Base-by-base conservation (phyloP, 2,888 invertebrate genomes). In the Cryptophagus acutangulus region DNA sequence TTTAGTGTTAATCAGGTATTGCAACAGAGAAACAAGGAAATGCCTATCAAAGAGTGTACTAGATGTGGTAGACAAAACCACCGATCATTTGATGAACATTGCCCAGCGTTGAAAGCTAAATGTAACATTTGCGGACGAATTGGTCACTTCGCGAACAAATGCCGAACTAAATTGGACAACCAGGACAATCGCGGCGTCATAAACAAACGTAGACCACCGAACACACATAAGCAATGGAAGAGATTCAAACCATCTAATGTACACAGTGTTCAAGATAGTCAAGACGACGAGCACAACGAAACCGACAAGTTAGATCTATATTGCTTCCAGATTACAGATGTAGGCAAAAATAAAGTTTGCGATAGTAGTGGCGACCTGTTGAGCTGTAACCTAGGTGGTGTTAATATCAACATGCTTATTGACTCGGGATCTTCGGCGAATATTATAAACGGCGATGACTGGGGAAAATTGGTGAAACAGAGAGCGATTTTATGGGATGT, bases 391-490 rank as follows among this genome's bases (percentile, higher is more conserved):
- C 37, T 49, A 2, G 51, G 48, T n/a, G 46, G 49, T 24, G 41
- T 51, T 10, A 16, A 20, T 6, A 13, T 51, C 13, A 48, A 36
- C 17, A 28, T 50, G 8, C 35, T 51, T 2, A 53, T 53, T 30
- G 50, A 52, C 29, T 52, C 48, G 1, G 46, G 53, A 5, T 52
- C 43, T 8, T 50, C 34, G 26, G 48, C 18, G 1, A 53, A 53
- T 36, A 48, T 50, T n/a, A 37, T 53, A 2, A 41, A 20, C n/a
- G 43, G 41, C 8, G 17, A 28, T 17, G 51, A 52, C 30, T 54
- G 51, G 49, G 31, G 43, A 3, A 25, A 15, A 13, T 24, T 50
- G 17, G 17, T 13, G 17, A 10, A 38, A 24, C 28, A 41, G 12
- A 33, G 36, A n/a, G 48, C 43, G 12, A 30, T 25, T 28, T 33